Conservation (phyloP, 53 echinoderm and acorn worm species). For the Apostichopus leukothele region DNA sequence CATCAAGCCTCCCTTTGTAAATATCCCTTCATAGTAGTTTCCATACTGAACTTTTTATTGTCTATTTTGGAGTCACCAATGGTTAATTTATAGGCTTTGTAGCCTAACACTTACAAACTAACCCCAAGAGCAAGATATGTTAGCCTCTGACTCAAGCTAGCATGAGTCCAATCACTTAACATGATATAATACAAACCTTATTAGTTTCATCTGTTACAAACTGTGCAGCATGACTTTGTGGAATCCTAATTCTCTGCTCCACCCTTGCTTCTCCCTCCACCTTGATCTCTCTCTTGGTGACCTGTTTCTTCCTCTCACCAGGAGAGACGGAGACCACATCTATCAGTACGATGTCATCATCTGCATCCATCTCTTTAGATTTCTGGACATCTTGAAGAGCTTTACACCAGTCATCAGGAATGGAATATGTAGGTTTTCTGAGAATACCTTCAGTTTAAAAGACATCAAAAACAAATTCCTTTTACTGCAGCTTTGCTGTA, state of each 20-base stretch:
- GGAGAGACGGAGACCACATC: slow-evolving; percentile 52
- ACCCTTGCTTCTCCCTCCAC: not conserved
- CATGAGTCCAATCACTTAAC: too few species aligned
- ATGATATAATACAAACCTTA: slow-evolving; percentile 54
- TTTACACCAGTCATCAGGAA: slow-evolving; percentile 57
- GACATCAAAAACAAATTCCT: too few species aligned
- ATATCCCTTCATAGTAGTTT: too few species aligned
- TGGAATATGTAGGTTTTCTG: slow-evolving; percentile 57
- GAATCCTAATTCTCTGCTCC: slow-evolving; percentile 62
- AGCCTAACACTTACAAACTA: too few species aligned
- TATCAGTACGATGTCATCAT: slow-evolving; percentile 69
- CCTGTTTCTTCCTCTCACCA: slow-evolving; percentile 18
- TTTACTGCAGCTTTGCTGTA: too few species aligned
- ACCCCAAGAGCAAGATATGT: too few species aligned
- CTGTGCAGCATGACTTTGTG: slow-evolving; percentile 68
- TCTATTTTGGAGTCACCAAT: too few species aligned
- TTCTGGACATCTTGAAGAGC: slow-evolving; percentile 49
- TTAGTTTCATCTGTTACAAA: slow-evolving; percentile 65
- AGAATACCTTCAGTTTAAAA: slow-evolving; percentile 57
- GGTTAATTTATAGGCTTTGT: too few species aligned
- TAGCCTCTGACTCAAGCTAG: too few species aligned
- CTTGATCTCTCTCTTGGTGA: slow-evolving; percentile 59
- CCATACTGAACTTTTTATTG: too few species aligned
- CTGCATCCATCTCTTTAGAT: slow-evolving; percentile 21
- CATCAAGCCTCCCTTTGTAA: too few species aligned